phyloP scores from a whole-genome alignment of 2,113 vertebrate genomes.

The Pleuronectes platessa region DNA sequence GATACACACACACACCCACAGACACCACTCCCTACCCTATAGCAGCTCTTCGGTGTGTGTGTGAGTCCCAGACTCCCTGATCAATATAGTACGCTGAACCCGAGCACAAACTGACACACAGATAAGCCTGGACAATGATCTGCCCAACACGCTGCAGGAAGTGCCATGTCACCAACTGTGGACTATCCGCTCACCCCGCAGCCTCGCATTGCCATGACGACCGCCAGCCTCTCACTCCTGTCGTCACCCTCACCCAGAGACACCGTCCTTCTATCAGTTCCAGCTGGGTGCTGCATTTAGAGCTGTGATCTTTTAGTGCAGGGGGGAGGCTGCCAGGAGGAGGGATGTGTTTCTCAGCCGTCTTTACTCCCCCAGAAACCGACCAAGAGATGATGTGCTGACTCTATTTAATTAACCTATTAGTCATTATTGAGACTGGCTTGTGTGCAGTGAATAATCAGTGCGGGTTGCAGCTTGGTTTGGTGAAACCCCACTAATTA shows the following conservation, averaged over 20 bases:
- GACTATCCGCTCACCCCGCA: conserved; percentile 59
- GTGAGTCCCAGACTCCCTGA: conserved; percentile 55
- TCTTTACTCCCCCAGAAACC: conserved; percentile 35
- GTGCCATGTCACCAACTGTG: conserved; percentile 72
- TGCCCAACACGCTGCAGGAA: conserved; percentile 68
- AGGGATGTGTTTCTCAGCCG: conserved; percentile 34
- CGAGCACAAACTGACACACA: conserved; percentile 30
- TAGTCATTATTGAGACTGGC: conserved; percentile 56
- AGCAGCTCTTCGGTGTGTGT: conserved; percentile 39
- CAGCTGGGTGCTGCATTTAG: conserved; percentile 74
- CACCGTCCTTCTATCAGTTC: conserved; percentile 72
- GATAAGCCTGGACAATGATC: conserved; percentile 69
- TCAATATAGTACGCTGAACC: conserved; percentile 56
- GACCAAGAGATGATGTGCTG: conserved; percentile 26
- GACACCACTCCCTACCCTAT: conserved; percentile 12
- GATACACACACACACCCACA: conserved; percentile 1
- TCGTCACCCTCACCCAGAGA: conserved; percentile 49
- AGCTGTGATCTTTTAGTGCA: conserved; percentile 57
- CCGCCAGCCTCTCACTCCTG: conserved; percentile 58
- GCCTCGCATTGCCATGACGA: conserved; percentile 79
- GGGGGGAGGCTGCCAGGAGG: conserved; percentile 6
- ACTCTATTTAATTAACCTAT: conserved; percentile 50
- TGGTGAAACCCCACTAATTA: conserved; percentile 47
- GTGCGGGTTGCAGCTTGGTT: conserved; percentile 26
- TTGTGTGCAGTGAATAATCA: conserved; percentile 36